Evolutionary conservation across 2,797 vertebrate species (phyloP), one percentile per base, ranked within the genome.

Genomic region (Sebastes minor): DNA sequence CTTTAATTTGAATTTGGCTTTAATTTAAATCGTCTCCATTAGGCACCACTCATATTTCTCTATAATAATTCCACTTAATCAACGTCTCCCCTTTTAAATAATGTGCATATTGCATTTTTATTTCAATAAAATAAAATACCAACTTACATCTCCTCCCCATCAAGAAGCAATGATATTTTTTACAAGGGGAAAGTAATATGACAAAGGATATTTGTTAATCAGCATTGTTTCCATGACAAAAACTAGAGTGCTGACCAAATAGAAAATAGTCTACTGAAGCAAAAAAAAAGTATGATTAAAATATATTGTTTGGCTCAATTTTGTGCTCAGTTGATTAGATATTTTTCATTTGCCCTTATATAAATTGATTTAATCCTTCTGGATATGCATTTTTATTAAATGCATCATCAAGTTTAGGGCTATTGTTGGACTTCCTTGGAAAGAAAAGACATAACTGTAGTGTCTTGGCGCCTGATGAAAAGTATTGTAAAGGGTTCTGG

Each of bases 1-100:
- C 46, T 69, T 76, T 57, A 73, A 85, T 81, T 78, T 65, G 30
- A 78, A 75, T 70, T n/a, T 66, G 38, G 9, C 12, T 76, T 72
- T 55, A 42, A 80, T 80, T 67, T 62, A 57, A 82, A 67, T 70
- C 4, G 1, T 65, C n/a, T 74, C 42, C 10, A 11, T 22, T 20
- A 53, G 42, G 22, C 55, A 68, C 28, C 20, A n/a, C 57, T 61
- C 32, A 68, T 38, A 56, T 49, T 27, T 77, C 32, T 53, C 16
- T 62, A 22, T 66, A 42, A 67, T 73, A 71, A 63, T 70, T 60
- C 53, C 30, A 30, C 49, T 69, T 65, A 53, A 73, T 68, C 56
- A 60, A 61, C 8, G 49, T 35, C 22, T 63, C 38, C 16, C 33
- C 60, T 27, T 70, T 18, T 35, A 46, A 35, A 18, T 76, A 35